Evolutionary conservation across 2,888 invertebrate genomes (phyloP).

Genomic region (Hydropsyche betteni): DNA sequence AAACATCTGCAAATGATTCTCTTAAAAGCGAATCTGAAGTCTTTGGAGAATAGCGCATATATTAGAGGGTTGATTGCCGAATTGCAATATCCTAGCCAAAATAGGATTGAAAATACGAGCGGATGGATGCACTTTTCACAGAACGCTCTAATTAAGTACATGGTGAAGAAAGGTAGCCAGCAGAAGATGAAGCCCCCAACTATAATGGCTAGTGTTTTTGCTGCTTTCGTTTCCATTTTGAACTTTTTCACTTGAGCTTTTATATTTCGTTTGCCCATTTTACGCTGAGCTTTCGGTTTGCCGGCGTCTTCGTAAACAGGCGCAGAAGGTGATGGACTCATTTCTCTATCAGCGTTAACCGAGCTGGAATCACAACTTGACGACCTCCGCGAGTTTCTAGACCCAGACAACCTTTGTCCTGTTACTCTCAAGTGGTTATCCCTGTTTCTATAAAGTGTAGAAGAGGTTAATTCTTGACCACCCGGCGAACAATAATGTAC

Average conservation of each 20-base stretch:
- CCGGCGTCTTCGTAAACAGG: conserved; percentile 63
- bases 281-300: conserved; percentile 66
- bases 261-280: conserved; percentile 89
- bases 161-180: conserved; percentile 97
- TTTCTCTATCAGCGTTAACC: conserved; percentile 59
- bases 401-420: conserved; percentile 51
- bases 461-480: conserved; percentile 70
- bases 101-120: conserved; percentile 87
- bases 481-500: conserved; percentile 74
- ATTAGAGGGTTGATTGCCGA: conserved; percentile 96
- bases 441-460: conserved; percentile 60
- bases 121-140: conserved; percentile 86
- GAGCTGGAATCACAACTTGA: conserved; percentile 63
- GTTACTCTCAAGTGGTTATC: conserved; percentile 71
- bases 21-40: conserved; percentile 94
- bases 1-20: conserved; percentile 88
- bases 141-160: conserved; percentile 90
- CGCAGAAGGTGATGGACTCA: conserved; percentile 63
- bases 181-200: conserved; percentile 97
- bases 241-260: conserved; percentile 92
- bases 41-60: conserved; percentile 93
- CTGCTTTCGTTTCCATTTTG: conserved; percentile 96
- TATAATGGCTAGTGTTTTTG: conserved; percentile 95
- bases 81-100: conserved; percentile 98
- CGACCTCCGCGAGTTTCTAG: conserved; percentile 58